Evolutionary conservation across 2,888 invertebrate species (phyloP).

Genomic region (Nomada flava): DNA sequence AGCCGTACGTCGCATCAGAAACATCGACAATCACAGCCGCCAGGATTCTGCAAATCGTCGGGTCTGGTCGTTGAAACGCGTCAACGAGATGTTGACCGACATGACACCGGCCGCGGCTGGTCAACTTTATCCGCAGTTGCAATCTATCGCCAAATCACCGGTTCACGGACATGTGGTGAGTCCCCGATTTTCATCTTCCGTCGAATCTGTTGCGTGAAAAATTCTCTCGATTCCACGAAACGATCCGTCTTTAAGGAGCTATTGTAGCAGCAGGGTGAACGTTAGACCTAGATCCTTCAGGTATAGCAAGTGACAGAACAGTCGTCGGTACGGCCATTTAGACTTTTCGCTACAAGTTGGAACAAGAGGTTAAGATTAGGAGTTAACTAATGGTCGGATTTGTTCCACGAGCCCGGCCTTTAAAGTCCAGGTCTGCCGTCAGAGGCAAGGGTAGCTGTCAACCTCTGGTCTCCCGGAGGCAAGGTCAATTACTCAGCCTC

Average conservation of each 20-base stretch:
- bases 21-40: not conserved
- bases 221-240: too few species aligned
- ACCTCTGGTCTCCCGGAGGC: conserved; percentile 59
- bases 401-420: conserved; percentile 14
- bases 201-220: not conserved
- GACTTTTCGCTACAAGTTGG: not conserved
- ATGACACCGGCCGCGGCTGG: conserved; percentile 84
- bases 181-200: conserved; percentile 46
- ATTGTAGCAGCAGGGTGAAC: too few species aligned
- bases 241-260: too few species aligned
- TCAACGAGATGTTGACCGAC: conserved; percentile 82
- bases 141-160: conserved; percentile 82
- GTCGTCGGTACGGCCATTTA: not conserved
- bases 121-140: conserved; percentile 83
- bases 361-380: not conserved
- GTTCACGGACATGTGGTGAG: conserved; percentile 84
- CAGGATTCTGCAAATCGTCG: conserved; percentile 44
- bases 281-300: too few species aligned
- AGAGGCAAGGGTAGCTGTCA: conserved; percentile 55
- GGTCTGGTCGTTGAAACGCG: conserved; percentile 32
- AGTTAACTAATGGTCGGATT: conserved; percentile 24
- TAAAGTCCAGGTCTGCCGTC: conserved; percentile 16
- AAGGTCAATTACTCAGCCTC: conserved; percentile 68
- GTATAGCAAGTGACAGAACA: not conserved
- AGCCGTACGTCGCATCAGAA: not conserved